A percentile compares a stretch with the other conserved stretches of the same genome.
Conservation (phyloP, 2,888 invertebrate genomes). For the Macrosiphum euphorbiae region DNA sequence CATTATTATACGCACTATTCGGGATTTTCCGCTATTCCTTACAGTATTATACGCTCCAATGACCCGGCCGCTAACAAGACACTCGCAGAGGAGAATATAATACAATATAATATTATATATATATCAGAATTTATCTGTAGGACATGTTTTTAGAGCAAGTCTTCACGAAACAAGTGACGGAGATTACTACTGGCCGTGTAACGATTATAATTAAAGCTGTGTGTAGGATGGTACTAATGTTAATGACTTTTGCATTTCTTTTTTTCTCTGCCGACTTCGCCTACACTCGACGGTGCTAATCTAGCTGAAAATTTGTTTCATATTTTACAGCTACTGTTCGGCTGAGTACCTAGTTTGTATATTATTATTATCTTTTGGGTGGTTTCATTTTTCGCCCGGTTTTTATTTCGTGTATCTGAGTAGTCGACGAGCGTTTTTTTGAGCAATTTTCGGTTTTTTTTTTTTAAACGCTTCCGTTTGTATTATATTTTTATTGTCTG, state of each 20-base stretch:
- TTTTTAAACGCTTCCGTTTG: neutral
- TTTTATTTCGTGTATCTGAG: neutral
- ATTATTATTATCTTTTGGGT: neutral
- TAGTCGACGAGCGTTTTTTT: neutral
- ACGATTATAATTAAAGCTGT: neutral
- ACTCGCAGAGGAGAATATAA: neutral
- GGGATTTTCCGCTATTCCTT: neutral
- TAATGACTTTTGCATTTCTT: neutral
- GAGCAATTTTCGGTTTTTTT: neutral
- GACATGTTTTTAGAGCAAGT: neutral
- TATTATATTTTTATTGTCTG: neutral
- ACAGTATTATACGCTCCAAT: neutral
- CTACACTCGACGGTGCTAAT: neutral
- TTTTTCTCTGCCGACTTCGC: neutral
- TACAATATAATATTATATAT: neutral
- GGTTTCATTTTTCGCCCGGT: neutral
- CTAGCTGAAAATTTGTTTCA: neutral
- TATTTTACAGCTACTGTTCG: neutral
- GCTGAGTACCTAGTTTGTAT: neutral
- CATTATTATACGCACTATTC: neutral
- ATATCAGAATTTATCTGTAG: neutral
- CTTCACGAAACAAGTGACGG: neutral
- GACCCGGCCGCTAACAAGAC: neutral
- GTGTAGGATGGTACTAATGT: neutral
- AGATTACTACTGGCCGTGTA: neutral